Evolutionary conservation across 2,888 invertebrate species (phyloP), one percentile per base, ranked within the genome.

Genomic region (Pollenia labialis): DNA sequence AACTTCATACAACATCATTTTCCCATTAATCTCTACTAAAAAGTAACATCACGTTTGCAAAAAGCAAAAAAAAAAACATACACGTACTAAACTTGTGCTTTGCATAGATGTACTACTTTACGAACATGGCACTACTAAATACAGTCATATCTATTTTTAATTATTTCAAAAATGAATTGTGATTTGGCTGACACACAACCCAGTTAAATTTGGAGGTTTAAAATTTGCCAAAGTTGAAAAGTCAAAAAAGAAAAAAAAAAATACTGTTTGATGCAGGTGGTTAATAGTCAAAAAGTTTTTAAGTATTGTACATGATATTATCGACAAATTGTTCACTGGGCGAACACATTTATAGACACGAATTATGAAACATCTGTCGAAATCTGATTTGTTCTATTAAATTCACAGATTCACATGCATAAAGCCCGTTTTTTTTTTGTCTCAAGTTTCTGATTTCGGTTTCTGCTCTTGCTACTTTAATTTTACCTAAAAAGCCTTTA

Each of bases 131-230:
- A 18, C n/a, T 11, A 32, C 44, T 50, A 23, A 6, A 8, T 23
- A 7, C 64, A 66, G 46, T 42, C 18, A 48, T 79, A 74, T 79
- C 32, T 52, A 69, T 52, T 80, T 69, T 68, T 56, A 79, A 74
- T 79, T 60, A 68, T 42, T 68, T 68, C 60, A 60, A 75, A 85
- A 62, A 62, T 74, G 84, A 84, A 84, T 80, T 79, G 74, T 84
- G 66, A 72, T 74, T 66, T 68, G 18, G 16, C 42, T 60, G 0
- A 52, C 12, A 14, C 6, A 42, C 44, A 76, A n/a, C 42, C 75
- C 75, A 76, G 52, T n/a, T 9, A 74, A 52, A 32, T 32, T 32
- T 32, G 32, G 32, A 32, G 32, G 32, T 32, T 32, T 6, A 0
- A 32, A 32, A 32, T 32, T 32, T 32, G 32, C 32, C 6, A 32